Percentiles rank a stretch among this genome's conserved stretches.
These are phyloP conservation scores for Brachyhypopomus occidentalis DNA, from an alignment of 2,113 vertebrate species.

Conservation along the genomic window DNA sequence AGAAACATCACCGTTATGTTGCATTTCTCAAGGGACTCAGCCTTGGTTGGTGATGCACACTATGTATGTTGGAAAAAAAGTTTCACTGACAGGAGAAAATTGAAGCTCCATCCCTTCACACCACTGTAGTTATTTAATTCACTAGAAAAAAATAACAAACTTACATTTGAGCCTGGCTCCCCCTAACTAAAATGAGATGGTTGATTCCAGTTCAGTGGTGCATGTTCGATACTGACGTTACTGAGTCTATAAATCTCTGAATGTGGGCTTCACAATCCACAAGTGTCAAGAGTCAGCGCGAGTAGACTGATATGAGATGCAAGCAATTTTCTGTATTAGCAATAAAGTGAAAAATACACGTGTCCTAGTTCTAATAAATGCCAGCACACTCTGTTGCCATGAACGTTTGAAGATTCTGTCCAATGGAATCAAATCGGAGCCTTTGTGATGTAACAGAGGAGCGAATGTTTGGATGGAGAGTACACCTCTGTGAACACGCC, in stretches of 20 bases:
- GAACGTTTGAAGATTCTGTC: constrained; percentile 24
- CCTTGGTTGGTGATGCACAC: constrained; percentile 46
- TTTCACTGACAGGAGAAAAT: constrained; percentile 3
- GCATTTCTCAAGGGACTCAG: constrained; percentile 52
- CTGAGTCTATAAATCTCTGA: neutral
- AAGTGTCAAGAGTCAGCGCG: neutral
- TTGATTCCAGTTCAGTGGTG: constrained; percentile 23
- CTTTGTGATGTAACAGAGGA: neutral
- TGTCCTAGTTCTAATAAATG: neutral
- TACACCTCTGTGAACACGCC: constrained; percentile 11
- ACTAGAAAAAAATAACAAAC: constrained; percentile 20
- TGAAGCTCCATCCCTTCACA: constrained; percentile 27
- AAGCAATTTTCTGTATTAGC: neutral
- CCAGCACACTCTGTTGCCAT: too few species aligned
- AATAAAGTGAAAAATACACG: neutral
- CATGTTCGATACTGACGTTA: neutral
- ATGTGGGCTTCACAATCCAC: neutral
- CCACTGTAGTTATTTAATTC: constrained; percentile 15
- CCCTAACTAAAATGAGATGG: constrained; percentile 5
- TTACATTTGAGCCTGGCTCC: neutral
- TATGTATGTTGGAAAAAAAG: constrained; percentile 30
- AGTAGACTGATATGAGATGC: neutral
- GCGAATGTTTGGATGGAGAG: neutral
- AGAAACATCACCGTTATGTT: constrained; percentile 1
- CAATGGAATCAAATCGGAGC: neutral